phyloP scores from a whole-genome alignment of 1,140 invertebrate species.

The Nephila pilipes region DNA sequence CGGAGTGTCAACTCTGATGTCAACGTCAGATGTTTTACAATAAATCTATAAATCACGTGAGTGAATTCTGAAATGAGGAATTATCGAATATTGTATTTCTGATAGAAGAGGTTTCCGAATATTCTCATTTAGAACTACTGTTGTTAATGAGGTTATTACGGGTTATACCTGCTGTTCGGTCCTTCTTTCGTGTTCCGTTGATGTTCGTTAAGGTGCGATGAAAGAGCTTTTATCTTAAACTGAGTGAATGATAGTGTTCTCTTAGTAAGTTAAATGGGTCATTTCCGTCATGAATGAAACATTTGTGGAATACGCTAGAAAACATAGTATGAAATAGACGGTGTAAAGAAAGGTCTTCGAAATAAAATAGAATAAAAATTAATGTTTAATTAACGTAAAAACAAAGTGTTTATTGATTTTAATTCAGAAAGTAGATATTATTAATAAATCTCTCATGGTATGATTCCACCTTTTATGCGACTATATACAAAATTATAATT shows the following conservation, averaged over 20 bases:
- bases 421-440: no score
- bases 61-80: background rate
- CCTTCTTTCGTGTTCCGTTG: background rate
- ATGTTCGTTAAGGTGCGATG: background rate
- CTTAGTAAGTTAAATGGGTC: background rate
- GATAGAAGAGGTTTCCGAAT: background rate
- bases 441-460: no score
- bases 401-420: no score
- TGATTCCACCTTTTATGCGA: no score
- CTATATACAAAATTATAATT: no score
- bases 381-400: no score
- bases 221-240: background rate
- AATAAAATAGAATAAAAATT: background rate
- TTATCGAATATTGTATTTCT: background rate
- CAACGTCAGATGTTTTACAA: background rate
- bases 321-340: no score
- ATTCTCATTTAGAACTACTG: background rate
- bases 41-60: background rate
- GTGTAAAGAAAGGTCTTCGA: no score
- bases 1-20: background rate
- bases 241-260: background rate
- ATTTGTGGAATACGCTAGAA: no score
- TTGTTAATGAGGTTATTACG: background rate
- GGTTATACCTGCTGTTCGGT: background rate
- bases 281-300: background rate